Conservation (phyloP, 92 coral and sea anemone species). For the Epizoanthus scotinus region DNA sequence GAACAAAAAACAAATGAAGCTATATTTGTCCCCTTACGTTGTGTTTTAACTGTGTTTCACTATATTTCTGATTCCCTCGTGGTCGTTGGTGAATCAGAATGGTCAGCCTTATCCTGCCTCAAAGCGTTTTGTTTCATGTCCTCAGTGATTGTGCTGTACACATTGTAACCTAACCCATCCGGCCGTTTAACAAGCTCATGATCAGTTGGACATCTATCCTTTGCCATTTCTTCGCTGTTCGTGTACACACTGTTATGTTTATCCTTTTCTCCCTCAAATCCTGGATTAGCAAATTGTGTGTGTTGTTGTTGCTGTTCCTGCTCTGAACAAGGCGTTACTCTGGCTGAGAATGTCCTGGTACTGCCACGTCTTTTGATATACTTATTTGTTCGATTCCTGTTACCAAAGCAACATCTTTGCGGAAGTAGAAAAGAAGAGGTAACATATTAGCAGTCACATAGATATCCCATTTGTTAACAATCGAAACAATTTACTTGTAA, state of each 20-base stretch:
- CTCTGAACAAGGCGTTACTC: neutral
- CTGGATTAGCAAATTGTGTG: neutral
- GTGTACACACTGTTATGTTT: neutral
- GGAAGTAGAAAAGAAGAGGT: too few species aligned
- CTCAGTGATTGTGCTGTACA: neutral
- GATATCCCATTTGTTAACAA: too few species aligned
- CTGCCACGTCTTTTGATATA: too few species aligned
- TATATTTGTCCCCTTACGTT: too few species aligned
- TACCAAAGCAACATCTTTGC: too few species aligned
- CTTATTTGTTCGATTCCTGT: too few species aligned
- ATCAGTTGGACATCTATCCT: neutral
- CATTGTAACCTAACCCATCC: constrained; percentile 3
- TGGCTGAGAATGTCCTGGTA: neutral
- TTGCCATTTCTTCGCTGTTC: neutral
- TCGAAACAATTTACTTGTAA: too few species aligned
- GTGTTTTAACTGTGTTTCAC: too few species aligned
- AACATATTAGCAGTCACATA: too few species aligned
- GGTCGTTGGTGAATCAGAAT: too few species aligned
- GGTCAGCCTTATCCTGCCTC: neutral
- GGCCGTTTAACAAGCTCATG: neutral
- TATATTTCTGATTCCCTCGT: too few species aligned
- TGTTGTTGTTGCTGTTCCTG: neutral
- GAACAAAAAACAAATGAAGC: too few species aligned
- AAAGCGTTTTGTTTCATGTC: neutral
- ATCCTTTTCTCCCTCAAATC: neutral